Base-by-base conservation (phyloP, 2,888 invertebrate species). In the Xestoiulus laeticollis region DNA sequence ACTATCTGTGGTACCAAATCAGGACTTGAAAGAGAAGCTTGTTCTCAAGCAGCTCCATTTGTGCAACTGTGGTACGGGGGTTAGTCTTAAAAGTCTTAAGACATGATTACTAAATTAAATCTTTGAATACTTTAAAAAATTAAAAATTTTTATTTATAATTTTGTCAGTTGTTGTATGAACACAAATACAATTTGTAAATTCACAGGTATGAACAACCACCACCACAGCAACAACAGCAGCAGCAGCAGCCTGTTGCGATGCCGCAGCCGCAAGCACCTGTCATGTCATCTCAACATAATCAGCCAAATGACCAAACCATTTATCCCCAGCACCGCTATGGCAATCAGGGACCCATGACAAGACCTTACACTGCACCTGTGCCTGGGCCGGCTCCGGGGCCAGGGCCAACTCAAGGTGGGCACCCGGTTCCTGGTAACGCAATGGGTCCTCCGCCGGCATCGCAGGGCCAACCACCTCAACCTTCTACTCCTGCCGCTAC, bases 281-380 rank as follows among this genome's bases (percentile, higher is more conserved):
- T 82, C 12, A 83, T 87, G 82, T 83, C 44, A 38, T 44, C 38
- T 16, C 87, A 87, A 19, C 82, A 33, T 16, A 43, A 44, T 10
- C 87, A 38, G 30, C 44, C 83, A 87, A 82, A 38, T 43, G 87
- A 87, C 68, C 87, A 53, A 26, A 90, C 90, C 48, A 91, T 91
- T 91, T 93, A 93, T 91, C 92, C 93, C 88, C 91, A 92, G 87
- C 93, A 93, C 89, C 89, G 90, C 86, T 90, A 90, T 88, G 88
- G 88, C 87, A 86, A 78, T 85, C 88, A 88, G 38, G 82, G 83
- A 83, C 30, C 68, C 43, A 86, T 88, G 85, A 22, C 86, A 19
- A 30, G 85, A 22, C 85, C 88, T n/a, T 68, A 86, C 38, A 53
- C 85, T 68, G 59, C 85, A 33, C 88, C 68, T 6, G 88, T 86